Evolutionary conservation across 2,113 vertebrate species (phyloP).

Genomic region (Calyptommatus sinebrachiatus): DNA sequence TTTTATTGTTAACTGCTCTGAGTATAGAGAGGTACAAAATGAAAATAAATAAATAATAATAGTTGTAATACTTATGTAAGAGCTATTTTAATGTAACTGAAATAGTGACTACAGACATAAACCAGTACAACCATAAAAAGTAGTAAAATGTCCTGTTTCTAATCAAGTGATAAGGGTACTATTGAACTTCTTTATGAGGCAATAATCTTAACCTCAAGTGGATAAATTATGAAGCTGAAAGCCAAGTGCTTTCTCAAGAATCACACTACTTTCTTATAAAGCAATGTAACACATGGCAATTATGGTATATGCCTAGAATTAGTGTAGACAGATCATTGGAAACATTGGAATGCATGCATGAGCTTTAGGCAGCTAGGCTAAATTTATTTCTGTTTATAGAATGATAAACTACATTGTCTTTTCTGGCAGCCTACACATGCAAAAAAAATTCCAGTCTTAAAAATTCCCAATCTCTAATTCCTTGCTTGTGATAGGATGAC

Average conservation of each 20-base stretch:
- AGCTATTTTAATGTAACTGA: constrained; percentile 5
- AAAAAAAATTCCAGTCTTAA: no score
- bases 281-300: background rate
- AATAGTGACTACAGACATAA: background rate
- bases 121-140: constrained; percentile 32
- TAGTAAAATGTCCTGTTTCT: constrained; percentile 28
- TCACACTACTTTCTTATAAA: constrained; percentile 34
- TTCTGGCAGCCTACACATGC: no score
- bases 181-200: constrained; percentile 39
- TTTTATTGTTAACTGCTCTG: no score
- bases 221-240: constrained; percentile 16
- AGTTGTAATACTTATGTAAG: background rate
- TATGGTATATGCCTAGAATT: background rate
- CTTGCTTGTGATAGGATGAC: no score
- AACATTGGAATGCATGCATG: background rate
- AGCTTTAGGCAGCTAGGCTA: background rate
- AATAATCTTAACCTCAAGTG: constrained; percentile 29
- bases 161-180: constrained; percentile 38
- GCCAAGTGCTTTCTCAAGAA: constrained; percentile 24
- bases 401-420: no score
- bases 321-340: background rate
- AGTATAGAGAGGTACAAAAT: no score
- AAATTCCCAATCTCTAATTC: no score
- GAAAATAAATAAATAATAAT: background rate
- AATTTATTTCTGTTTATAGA: background rate